Base-by-base conservation (phyloP, 2,888 invertebrate genomes). In the Sussaba pulchella region DNA sequence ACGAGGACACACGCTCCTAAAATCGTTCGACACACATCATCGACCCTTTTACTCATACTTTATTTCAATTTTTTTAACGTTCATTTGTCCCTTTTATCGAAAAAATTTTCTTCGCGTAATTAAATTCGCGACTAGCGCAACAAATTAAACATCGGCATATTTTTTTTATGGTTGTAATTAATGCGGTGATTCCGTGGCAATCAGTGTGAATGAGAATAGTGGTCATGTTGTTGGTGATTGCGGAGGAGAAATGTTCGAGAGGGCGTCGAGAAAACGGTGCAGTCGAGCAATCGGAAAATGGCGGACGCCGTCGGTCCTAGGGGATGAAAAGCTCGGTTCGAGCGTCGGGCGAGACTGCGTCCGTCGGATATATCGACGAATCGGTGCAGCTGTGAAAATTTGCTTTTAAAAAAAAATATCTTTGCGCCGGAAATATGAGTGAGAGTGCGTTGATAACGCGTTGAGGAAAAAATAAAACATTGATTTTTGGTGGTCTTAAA, bases 1-100 rank as follows among this genome's bases (percentile, higher is more conserved):
- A 84, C 81, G 84, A 84, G 82, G 83, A 82, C 77, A 76, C 75
- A n/a, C n/a, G n/a, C n/a, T 79, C 67, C 31, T 61, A 12, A 39
- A 52, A 10, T 12, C 14, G 52, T 67, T 43, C 52, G 50, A 54
- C 43, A 54, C 43, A 57, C 41, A 21, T 76, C 45, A 41, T 12
- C 76, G 54, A 63, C n/a, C n/a, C n/a, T n/a, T n/a, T n/a, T n/a
- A n/a, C n/a, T 52, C 76, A 72, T 61, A 47, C 72, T 50, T 39
- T 61, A 5, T 17, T 26, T 47, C 31, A 21, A 24, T 52, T 14
- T 64, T 78, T 31, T n/a, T 43, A n/a, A n/a, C n/a, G n/a, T n/a
- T n/a, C n/a, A n/a, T n/a, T n/a, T n/a, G n/a, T n/a, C n/a, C n/a
- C n/a, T n/a, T n/a, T n/a, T n/a, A n/a, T n/a, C n/a, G n/a, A n/a